Percentiles rank a stretch among this genome's conserved stretches.
Conservation (phyloP, 2,797 vertebrate species). For the Toxotes lorentzi region DNA sequence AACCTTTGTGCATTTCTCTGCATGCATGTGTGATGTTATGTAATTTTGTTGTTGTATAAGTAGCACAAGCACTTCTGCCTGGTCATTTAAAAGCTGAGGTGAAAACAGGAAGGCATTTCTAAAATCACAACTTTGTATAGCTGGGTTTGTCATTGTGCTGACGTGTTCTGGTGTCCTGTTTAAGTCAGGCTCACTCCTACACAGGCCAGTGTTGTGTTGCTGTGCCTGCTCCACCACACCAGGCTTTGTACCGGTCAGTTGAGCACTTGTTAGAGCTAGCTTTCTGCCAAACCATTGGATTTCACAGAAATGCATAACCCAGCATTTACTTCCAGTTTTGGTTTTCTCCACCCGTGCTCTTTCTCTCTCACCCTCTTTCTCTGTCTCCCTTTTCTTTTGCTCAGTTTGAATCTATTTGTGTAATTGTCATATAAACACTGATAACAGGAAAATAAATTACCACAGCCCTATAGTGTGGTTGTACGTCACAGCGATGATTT, state of each 20-base stretch:
- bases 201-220: too few relatives aligned
- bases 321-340: slow-evolving; percentile 1
- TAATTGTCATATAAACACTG: neutral
- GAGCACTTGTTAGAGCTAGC: neutral
- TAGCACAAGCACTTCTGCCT: neutral
- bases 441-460: neutral
- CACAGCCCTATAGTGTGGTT: neutral
- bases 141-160: too few relatives aligned
- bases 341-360: neutral
- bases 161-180: too few relatives aligned
- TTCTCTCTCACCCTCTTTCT: neutral
- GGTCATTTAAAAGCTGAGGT: neutral
- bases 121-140: neutral
- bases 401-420: neutral
- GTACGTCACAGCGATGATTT: too few relatives aligned
- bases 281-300: neutral
- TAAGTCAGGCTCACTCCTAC: too few relatives aligned
- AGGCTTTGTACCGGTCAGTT: neutral
- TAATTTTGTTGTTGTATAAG: too few relatives aligned
- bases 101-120: neutral
- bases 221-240: too few relatives aligned
- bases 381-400: neutral
- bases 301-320: neutral
- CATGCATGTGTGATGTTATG: too few relatives aligned
- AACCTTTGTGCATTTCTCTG: too few relatives aligned